Percentiles rank a stretch among this genome's conserved stretches.
Conservation (phyloP, 2,113 vertebrate genomes). For the Hucho hucho region DNA sequence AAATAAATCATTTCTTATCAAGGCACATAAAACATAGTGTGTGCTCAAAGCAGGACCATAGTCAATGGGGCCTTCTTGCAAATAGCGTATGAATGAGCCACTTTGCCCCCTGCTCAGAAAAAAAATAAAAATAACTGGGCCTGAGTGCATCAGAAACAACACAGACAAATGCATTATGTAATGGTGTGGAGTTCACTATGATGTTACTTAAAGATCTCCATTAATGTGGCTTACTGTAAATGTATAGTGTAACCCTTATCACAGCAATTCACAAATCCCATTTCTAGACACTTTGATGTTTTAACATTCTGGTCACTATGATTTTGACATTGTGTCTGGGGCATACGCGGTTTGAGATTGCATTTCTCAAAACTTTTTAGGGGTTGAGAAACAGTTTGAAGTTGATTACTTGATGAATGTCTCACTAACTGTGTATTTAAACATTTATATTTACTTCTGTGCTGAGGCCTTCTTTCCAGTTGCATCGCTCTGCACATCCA, state of each 20-base stretch:
- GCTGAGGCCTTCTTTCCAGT: conserved; percentile 34
- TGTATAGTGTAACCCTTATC: too few species aligned
- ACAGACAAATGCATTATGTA: neutral
- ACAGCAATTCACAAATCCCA: too few species aligned
- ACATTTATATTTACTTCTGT: conserved; percentile 44
- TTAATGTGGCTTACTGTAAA: neutral
- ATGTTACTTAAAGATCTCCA: neutral
- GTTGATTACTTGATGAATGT: conserved; percentile 31
- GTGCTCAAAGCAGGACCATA: conserved; percentile 19
- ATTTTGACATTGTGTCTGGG: too few species aligned
- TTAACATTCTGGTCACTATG: too few species aligned
- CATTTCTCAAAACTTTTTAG: neutral
- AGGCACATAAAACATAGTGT: conserved; percentile 40
- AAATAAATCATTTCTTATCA: conserved; percentile 76
- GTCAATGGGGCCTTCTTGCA: conserved; percentile 39
- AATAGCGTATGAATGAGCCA: conserved; percentile 10
- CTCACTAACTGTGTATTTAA: conserved; percentile 48
- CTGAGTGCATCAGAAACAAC: neutral
- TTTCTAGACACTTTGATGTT: too few species aligned
- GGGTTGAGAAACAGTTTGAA: conserved; percentile 32
- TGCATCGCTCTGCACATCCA: conserved; percentile 49
- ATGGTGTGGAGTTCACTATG: neutral
- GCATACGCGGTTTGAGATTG: too few species aligned
- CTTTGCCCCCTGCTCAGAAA: conserved; percentile 25
- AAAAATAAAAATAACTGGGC: neutral